A percentile compares a stretch with the other conserved stretches of the same genome.
Conservation (phyloP, 2,797 vertebrate genomes). For the Intellagama lesueurii region DNA sequence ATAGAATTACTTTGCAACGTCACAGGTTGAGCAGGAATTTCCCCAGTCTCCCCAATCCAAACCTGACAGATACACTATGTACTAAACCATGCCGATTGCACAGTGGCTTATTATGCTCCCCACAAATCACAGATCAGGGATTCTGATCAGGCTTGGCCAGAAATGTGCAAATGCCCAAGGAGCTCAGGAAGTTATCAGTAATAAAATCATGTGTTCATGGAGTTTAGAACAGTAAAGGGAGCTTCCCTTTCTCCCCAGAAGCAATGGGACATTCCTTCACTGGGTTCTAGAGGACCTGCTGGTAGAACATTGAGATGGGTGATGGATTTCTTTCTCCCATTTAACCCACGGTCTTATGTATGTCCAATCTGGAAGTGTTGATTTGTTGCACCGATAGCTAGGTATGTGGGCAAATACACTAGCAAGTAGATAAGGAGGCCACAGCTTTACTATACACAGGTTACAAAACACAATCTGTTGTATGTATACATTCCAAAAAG, state of each 20-base stretch:
- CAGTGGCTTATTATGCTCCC: fast-evolving
- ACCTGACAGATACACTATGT: neutral
- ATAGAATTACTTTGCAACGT: neutral
- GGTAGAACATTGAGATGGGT: neutral
- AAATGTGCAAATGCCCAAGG: neutral
- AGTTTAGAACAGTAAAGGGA: neutral
- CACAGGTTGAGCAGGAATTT: neutral
- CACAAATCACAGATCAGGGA: neutral
- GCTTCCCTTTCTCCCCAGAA: neutral
- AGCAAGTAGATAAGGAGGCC: neutral
- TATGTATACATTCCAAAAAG: conserved; percentile 1
- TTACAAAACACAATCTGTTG: fast-evolving
- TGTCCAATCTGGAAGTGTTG: neutral
- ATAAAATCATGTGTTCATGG: neutral
- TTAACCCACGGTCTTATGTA: neutral
- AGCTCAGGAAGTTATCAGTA: neutral
- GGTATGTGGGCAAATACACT: fast-evolving
- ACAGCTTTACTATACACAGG: conserved; percentile 18
- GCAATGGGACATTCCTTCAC: no score
- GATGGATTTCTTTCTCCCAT: neutral
- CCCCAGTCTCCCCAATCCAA: neutral
- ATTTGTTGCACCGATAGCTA: neutral
- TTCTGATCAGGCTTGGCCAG: neutral
- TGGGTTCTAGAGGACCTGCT: neutral
- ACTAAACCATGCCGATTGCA: neutral